Base-by-base conservation (phyloP, 2,113 vertebrate species). In the Ascaphus truei region DNA sequence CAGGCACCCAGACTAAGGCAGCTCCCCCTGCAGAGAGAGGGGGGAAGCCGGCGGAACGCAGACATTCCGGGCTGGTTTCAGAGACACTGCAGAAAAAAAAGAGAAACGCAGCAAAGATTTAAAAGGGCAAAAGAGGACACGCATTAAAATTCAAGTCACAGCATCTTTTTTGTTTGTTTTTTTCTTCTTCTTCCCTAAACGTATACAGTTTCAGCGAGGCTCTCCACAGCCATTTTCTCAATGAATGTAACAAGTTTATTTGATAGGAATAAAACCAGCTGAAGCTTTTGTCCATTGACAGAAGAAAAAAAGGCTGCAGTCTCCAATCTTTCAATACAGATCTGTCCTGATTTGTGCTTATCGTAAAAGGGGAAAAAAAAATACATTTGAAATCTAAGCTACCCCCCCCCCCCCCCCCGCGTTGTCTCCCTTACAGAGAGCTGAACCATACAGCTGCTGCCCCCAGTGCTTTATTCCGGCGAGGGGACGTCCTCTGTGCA, bases 101-200 rank as follows among this genome's bases (percentile, higher is more conserved):
- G 18, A 37, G 30, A 27, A 27, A 4, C 45, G 51, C 22, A 16
- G 16, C 34, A 8, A 31, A 16, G 36, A 55, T 6, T 3, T n/a
- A 47, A 68, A n/a, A 68, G 64, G 64, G 64, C 64, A 68, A 11
- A 25, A 15, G 37, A 68, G 64, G 64, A 68, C 64, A 68, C 64
- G 16, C 64, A 68, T 68, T 68, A 20, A 68, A 57, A 68, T 68
- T 68, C 64, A 7, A 5, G 7, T 8, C 27, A 16, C 9, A 16
- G 10, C 3, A 18, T 5, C 27, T 3, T 57, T 58, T 26, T 47
- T 68, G 64, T 68, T 68, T 68, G 64, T 68, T 57, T 68, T 53
- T 30, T 55, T 39, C 61, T 27, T 43, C 4, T 30, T 41, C 52
- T 39, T 56, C 39, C 9, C 52, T 47, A 55, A 47, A 57, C 52